phyloP scores from a whole-genome alignment of 2,797 vertebrate species.

The Thripadectes ignobilis region DNA sequence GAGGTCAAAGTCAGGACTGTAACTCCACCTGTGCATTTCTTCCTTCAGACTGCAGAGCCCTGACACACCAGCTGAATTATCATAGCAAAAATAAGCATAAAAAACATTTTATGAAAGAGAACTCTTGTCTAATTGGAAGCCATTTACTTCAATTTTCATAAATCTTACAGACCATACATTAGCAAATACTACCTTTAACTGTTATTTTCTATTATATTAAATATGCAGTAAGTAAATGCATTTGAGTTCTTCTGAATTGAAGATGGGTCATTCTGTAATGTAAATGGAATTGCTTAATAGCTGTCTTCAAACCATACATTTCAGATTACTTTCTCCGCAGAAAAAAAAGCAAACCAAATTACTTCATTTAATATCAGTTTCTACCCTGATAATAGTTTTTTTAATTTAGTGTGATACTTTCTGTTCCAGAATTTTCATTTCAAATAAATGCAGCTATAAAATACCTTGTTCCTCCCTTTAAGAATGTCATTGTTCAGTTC shows the following conservation, averaged over 20 bases:
- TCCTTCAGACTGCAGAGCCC: not conserved
- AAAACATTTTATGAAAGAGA: not conserved
- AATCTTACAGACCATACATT: not conserved
- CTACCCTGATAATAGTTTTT: not conserved
- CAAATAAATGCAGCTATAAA: slow-evolving; percentile 12
- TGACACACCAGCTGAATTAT: not conserved
- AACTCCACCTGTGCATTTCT: not conserved
- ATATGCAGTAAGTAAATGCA: not conserved
- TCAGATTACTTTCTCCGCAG: not conserved
- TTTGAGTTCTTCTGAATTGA: not conserved
- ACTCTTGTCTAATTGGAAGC: not conserved
- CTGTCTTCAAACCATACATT: not conserved
- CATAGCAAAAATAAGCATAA: not conserved
- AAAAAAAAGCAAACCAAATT: not conserved
- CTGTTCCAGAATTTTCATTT: slow-evolving; percentile 13
- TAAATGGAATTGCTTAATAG: not conserved
- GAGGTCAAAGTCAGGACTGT: not conserved
- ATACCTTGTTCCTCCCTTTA: not conserved
- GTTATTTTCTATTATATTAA: not conserved
- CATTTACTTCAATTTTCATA: not conserved
- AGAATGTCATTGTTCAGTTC: not conserved
- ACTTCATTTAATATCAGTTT: not conserved
- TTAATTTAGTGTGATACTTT: not conserved
- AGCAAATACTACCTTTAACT: not conserved
- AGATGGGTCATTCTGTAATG: not conserved